Base-by-base conservation (phyloP, 1,140 invertebrate species). In the Hylaeus anthracinus region DNA sequence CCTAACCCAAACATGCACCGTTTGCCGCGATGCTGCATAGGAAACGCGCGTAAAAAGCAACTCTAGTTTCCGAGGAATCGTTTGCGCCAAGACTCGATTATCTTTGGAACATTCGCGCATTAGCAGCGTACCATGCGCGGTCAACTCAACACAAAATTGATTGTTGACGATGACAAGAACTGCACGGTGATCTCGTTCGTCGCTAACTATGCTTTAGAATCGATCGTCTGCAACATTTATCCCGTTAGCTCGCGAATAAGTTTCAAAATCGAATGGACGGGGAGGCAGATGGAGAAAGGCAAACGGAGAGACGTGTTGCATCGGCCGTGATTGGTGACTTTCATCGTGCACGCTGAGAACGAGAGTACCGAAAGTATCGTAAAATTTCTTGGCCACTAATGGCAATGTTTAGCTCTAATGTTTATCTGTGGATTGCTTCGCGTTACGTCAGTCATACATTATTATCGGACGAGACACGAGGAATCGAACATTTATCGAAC, bases 111-210 rank as follows among this genome's bases (percentile, higher is more conserved):
- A 58, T 15, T 55, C 53, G 12, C 58, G 37, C 58, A 10, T 37
- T 14, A 26, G 26, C 26, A 26, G 26, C 26, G 26, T 26, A 26
- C 26, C 26, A 26, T 26, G 26, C 26, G 26, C 26, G 26, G 26
- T 26, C 26, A 26, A 26, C 26, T 26, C 26, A 82, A 85, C 85
- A 86, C 83, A 26, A 78, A 67, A 79, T 58, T 86, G 83, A 86
- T 86, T 82, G 85, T 86, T 83, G 74, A 82, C 56, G 60, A 76
- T 69, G 75, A 63, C 26, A 78, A 60, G 37, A 51, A 4, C n/a
- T 51, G 58, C 37, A 41, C 64, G 58, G 64, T 26, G 64, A 70
- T 66, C 69, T 60, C 53, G 67, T 55, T 66, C 64, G 64, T 26
- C 1, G 61, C 15, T 75, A 56, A 56, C 48, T 39, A 65, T 41